These are phyloP conservation scores for Orestias chungarensis DNA, from an alignment of 2,797 vertebrate species.

Conservation along the genomic window DNA sequence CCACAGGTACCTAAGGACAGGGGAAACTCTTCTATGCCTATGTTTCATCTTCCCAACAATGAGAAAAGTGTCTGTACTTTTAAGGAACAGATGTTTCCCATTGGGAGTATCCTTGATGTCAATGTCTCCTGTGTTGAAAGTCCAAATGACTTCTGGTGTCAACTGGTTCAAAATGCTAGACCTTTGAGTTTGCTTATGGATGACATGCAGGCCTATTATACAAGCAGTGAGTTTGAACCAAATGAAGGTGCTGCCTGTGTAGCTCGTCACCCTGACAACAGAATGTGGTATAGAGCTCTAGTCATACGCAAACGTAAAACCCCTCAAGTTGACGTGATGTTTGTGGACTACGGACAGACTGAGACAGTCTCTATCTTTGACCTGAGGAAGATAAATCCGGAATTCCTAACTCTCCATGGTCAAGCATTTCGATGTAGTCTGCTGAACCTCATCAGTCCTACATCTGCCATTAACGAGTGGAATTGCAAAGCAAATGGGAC, in stretches of 20 bases:
- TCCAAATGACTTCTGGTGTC: conserved; percentile 94
- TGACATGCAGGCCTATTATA: conserved; percentile 86
- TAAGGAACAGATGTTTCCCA: conserved; percentile 82
- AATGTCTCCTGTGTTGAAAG: conserved; percentile 83
- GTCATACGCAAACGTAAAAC: conserved; percentile 72
- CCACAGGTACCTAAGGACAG: conserved; percentile 7
- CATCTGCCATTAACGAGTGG: conserved; percentile 82
- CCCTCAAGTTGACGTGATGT: conserved; percentile 81
- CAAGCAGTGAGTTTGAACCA: conserved; percentile 66
- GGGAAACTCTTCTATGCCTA: conserved; percentile 15
- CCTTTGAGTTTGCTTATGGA: conserved; percentile 84
- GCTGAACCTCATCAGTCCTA: conserved; percentile 85
- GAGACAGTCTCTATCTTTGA: conserved; percentile 78
- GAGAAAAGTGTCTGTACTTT: conserved; percentile 54
- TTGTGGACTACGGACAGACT: conserved; percentile 90
- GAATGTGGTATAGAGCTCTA: conserved; percentile 91
- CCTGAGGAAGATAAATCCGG: conserved; percentile 78
- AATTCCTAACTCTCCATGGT: conserved; percentile 83
- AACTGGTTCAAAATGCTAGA: conserved; percentile 73
- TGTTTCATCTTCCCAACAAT: not conserved
- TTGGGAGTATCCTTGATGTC: conserved; percentile 88
- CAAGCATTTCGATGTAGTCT: conserved; percentile 95
- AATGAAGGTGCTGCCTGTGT: conserved; percentile 81
- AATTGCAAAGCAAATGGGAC: conserved; percentile 72
- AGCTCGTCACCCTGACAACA: conserved; percentile 82